Base-by-base conservation (phyloP, 1,140 invertebrate genomes). In the Laupala kohalensis region DNA sequence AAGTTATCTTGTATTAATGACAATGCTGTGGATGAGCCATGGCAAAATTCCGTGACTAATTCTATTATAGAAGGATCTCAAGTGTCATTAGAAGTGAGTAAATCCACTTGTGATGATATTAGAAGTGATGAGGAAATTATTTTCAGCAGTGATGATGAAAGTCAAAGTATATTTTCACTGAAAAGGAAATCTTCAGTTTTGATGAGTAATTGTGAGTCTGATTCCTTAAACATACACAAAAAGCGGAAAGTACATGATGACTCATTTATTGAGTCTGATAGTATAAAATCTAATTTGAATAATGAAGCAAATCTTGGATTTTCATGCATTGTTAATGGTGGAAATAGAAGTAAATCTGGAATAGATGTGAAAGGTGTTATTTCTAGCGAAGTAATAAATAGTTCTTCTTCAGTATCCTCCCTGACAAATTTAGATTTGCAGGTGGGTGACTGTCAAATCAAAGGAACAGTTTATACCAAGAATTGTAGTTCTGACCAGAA, bases 51-150 rank as follows among this genome's bases (percentile, higher is more conserved):
- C 6, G 25, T 6, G 19, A 12, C 1, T 66, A 15, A 24, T 26
- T 15, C 25, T 26, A 19, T 66, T 66, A 66, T 3, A 15, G 25
- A 0, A 12, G 27, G 9, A 26, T 24, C 13, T 19, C 25, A 26
- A 0, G n/a, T 9, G n/a, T 15, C 15, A 26, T 23, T 4, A 30
- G 19, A 4, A 25, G 37, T 64, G 5, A 26, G 23, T 25, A 75
- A 25, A 1, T 65, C 70, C 27, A 67, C 15, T 70, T 53, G 37
- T 53, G 37, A 53, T 53, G 37, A 53, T 53, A 53, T 53, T 13
- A 19, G 37, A 25, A 79, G 81, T 13, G 77, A 80, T 68, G 80
- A 81, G 72, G 88, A 90, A 77, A 85, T 85, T 80, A 82, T 90
- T 67, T 87, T 83, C 77, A 86, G 86, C 71, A 88, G 86, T 80